Percentiles rank a stretch among this genome's conserved stretches.
Evolutionary conservation across 2,888 invertebrate genomes (phyloP).

Genomic region (Arge pagana): DNA sequence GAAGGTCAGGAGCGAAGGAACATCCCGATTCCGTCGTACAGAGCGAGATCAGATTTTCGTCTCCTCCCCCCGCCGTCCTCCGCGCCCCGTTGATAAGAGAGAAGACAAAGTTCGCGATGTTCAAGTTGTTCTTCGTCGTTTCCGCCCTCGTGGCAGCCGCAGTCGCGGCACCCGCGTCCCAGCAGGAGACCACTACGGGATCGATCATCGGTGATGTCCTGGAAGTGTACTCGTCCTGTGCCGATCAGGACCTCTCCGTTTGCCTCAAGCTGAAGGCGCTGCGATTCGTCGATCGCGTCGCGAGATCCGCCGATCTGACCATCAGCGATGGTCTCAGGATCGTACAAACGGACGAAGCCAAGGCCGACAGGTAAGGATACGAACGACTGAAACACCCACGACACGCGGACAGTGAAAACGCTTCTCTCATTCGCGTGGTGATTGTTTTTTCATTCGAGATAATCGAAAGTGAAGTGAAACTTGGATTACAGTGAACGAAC

Average conservation of each 20-base stretch:
- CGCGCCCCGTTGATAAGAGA: no score
- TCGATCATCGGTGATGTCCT: constrained; percentile 51
- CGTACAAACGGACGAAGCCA: constrained; percentile 59
- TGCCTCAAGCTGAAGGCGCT: constrained; percentile 81
- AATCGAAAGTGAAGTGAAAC: constrained; percentile 22
- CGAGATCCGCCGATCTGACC: constrained; percentile 62
- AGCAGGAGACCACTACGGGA: constrained; percentile 37
- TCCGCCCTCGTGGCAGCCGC: constrained; percentile 40
- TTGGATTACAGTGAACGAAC: constrained; percentile 19
- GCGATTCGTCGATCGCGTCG: constrained; percentile 74
- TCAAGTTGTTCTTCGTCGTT: constrained; percentile 8
- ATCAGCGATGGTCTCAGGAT: constrained; percentile 58
- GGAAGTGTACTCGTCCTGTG: constrained; percentile 62
- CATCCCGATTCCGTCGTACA: constrained; percentile 12
- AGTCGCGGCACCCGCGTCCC: constrained; percentile 49
- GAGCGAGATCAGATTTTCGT: no score
- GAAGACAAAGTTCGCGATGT: constrained; percentile 18
- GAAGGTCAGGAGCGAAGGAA: constrained; percentile 17
- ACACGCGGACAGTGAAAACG: constrained; percentile 17
- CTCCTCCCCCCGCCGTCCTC: no score
- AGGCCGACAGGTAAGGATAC: constrained; percentile 50
- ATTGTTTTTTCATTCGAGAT: constrained; percentile 1
- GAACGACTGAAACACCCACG: constrained; percentile 5
- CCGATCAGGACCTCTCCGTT: constrained; percentile 69
- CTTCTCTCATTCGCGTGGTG: constrained; percentile 1